Evolutionary conservation across 1,140 invertebrate genomes (phyloP).

Genomic region (Drosophila quadrilineata): DNA sequence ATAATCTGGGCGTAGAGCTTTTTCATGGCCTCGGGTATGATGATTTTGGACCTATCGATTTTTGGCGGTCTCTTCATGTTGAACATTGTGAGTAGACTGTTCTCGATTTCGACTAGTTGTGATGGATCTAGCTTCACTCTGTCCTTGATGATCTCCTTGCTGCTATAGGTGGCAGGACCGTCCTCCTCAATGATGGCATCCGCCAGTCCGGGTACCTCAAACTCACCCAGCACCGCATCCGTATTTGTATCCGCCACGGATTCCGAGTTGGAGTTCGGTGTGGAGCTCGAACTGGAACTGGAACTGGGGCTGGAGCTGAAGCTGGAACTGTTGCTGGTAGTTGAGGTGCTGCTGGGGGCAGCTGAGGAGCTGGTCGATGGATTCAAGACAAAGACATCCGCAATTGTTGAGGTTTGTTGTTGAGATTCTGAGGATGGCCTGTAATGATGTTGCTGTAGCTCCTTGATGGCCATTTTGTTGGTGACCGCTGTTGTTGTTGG

Average conservation of each 20-base stretch:
- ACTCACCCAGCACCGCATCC: constrained; percentile 43
- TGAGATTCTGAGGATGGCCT: constrained; percentile 30
- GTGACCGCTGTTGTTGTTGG: constrained; percentile 36
- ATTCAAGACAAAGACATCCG: constrained; percentile 36
- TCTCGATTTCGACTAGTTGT: constrained; percentile 84
- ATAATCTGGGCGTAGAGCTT: constrained; percentile 88
- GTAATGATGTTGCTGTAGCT: constrained; percentile 32
- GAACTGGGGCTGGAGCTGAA: neutral
- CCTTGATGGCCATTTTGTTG: constrained; percentile 52
- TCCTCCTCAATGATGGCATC: constrained; percentile 61
- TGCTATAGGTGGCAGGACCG: constrained; percentile 72
- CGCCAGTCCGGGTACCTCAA: constrained; percentile 53
- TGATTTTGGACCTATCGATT: constrained; percentile 82
- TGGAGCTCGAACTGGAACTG: neutral
- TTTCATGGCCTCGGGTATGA: constrained; percentile 90
- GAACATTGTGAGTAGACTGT: constrained; percentile 87
- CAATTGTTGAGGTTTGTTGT: constrained; percentile 35
- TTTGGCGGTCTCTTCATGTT: constrained; percentile 85
- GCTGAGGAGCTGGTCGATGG: neutral
- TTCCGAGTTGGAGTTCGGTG: neutral
- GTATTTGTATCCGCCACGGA: constrained; percentile 13
- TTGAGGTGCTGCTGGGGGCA: too few relatives aligned
- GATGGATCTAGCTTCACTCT: constrained; percentile 78
- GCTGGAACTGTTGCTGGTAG: neutral
- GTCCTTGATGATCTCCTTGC: constrained; percentile 68